Evolutionary conservation across 2,888 invertebrate genomes (phyloP).

Genomic region (Bugula neritina): DNA sequence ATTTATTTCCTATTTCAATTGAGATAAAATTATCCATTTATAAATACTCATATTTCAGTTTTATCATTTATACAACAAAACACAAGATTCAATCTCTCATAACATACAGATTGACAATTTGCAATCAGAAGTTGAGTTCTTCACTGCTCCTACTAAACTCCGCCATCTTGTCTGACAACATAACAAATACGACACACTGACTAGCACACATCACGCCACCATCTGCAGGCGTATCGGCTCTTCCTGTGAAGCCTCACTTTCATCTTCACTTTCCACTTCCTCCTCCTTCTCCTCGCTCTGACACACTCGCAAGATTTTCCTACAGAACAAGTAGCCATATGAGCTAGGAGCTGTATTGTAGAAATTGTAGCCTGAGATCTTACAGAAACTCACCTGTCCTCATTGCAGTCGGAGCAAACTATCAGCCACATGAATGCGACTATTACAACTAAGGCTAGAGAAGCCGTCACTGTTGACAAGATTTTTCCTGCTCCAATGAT

Average conservation of each 20-base stretch:
- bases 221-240: slow-evolving; percentile 17
- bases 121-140: no score
- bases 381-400: slow-evolving; percentile 23
- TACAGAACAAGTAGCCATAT: not conserved
- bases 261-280: slow-evolving; percentile 5
- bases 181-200: no score
- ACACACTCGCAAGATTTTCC: not conserved
- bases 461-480: not conserved
- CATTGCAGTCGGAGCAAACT: slow-evolving; percentile 21
- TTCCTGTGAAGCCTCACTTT: not conserved
- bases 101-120: no score
- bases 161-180: no score
- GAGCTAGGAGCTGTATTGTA: not conserved
- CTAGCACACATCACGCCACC: no score
- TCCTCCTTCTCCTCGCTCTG: not conserved
- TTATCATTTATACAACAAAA: no score
- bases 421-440: slow-evolving; percentile 18
- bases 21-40: no score
- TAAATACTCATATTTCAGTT: no score
- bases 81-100: no score
- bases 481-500: not conserved
- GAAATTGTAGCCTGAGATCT: not conserved
- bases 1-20: no score
- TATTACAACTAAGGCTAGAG: not conserved
- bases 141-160: no score